Evolutionary conservation across 1,140 invertebrate genomes (phyloP).

Genomic region (Matsumurasca onukii): DNA sequence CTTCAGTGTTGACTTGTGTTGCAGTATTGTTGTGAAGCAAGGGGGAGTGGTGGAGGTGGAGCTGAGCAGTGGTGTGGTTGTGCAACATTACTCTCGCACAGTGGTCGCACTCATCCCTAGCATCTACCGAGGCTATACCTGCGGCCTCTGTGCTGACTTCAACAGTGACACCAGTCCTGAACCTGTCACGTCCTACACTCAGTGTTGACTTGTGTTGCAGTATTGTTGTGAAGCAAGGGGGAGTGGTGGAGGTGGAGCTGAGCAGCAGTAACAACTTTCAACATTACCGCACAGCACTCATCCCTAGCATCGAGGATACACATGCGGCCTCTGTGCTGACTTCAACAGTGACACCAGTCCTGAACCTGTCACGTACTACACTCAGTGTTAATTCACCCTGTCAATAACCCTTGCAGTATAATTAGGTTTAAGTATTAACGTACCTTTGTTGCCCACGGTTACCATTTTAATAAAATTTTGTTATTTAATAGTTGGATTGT

Average conservation of each 20-base stretch:
- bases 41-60: slow-evolving; percentile 42
- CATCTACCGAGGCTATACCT: slow-evolving; percentile 41
- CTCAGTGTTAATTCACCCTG: slow-evolving; percentile 20
- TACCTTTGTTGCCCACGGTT: no score
- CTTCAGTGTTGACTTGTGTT: slow-evolving; percentile 15
- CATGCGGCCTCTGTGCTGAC: slow-evolving; percentile 44
- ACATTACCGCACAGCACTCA: slow-evolving; percentile 41
- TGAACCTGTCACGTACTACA: slow-evolving; percentile 34
- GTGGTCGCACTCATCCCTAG: slow-evolving; percentile 40
- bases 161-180: slow-evolving; percentile 44
- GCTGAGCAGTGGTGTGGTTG: slow-evolving; percentile 38
- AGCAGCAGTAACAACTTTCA: slow-evolving; percentile 40
- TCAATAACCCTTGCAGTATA: no score
- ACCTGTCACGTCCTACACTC: slow-evolving; percentile 22
- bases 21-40: slow-evolving; percentile 33
- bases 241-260: slow-evolving; percentile 42
- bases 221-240: slow-evolving; percentile 31
- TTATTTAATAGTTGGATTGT: no score
- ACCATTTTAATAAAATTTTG: no score
- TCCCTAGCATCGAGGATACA: slow-evolving; percentile 40
- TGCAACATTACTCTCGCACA: slow-evolving; percentile 44
- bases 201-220: slow-evolving; percentile 31
- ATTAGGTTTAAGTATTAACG: no score
- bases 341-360: slow-evolving; percentile 44
- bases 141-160: slow-evolving; percentile 44